Percentiles rank a stretch among this genome's conserved stretches.
phyloP scores from a whole-genome alignment of 2,888 invertebrate species.

The Volucella bombylans region DNA sequence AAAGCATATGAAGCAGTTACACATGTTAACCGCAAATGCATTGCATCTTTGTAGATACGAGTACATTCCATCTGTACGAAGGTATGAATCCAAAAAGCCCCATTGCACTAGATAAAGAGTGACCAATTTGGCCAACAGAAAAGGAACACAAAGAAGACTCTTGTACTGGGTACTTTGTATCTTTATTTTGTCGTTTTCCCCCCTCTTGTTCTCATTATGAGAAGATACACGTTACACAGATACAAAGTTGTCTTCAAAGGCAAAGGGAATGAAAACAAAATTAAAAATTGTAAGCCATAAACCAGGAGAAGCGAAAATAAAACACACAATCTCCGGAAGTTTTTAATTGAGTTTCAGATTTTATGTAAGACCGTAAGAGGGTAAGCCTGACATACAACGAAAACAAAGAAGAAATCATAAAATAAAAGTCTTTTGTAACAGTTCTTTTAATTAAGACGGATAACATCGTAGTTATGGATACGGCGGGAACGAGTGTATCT shows the following conservation, averaged over 20 bases:
- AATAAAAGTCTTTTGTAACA: conserved; percentile 30
- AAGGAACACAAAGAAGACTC: conserved; percentile 9
- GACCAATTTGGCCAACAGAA: background rate
- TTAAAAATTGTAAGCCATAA: conserved; percentile 16
- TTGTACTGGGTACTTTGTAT: conserved; percentile 7
- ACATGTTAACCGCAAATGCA: background rate
- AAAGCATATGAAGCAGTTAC: conserved; percentile 2
- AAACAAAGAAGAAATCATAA: background rate
- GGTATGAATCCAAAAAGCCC: background rate
- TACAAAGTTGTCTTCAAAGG: background rate
- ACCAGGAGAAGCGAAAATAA: background rate
- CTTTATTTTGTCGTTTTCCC: background rate
- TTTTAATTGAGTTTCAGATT: conserved; percentile 61
- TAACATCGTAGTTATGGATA: conserved; percentile 16
- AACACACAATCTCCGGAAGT: conserved; percentile 51
- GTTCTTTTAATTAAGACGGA: conserved; percentile 56
- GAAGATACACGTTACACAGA: background rate
- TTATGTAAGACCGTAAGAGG: conserved; percentile 43
- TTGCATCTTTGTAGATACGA: background rate
- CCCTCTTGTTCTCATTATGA: background rate
- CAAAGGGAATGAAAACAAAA: background rate
- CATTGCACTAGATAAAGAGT: conserved; percentile 10
- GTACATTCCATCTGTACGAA: conserved; percentile 3
- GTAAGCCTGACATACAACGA: no score
- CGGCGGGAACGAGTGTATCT: background rate